Evolutionary conservation across 2,113 vertebrate genomes (phyloP).

Genomic region (Colaptes auratus): DNA sequence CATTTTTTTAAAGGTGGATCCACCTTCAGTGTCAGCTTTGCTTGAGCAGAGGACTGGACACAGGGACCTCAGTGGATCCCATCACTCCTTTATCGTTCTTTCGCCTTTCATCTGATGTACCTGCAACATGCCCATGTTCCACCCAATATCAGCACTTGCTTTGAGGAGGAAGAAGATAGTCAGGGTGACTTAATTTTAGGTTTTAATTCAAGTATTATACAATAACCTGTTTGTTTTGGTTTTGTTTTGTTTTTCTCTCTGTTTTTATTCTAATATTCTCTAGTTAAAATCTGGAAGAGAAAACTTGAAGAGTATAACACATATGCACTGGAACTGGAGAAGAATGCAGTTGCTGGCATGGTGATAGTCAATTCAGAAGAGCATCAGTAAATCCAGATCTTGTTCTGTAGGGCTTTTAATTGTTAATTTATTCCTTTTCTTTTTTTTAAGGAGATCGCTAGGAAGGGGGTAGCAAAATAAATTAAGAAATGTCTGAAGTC

Average conservation of each 20-base stretch:
- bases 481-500: neutral
- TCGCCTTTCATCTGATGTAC: neutral
- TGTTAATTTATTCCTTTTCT: neutral
- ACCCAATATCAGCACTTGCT: neutral
- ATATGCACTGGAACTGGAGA: slow-evolving; percentile 71
- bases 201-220: neutral
- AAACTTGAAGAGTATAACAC: slow-evolving; percentile 78
- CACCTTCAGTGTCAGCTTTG: neutral
- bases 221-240: neutral
- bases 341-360: slow-evolving; percentile 61
- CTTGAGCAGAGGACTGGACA: neutral
- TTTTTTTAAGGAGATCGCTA: neutral
- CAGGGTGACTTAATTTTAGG: neutral
- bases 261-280: neutral
- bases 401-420: neutral
- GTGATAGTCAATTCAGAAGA: slow-evolving; percentile 66
- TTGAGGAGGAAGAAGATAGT: neutral
- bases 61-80: neutral
- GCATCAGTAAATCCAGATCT: slow-evolving; percentile 38
- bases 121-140: accelerated
- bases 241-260: neutral
- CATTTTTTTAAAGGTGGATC: neutral
- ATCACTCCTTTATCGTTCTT: neutral
- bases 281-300: slow-evolving; percentile 81
- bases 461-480: neutral